Conservation (phyloP, 2,888 invertebrate species). For the Mongoloraphidia duomilia region DNA sequence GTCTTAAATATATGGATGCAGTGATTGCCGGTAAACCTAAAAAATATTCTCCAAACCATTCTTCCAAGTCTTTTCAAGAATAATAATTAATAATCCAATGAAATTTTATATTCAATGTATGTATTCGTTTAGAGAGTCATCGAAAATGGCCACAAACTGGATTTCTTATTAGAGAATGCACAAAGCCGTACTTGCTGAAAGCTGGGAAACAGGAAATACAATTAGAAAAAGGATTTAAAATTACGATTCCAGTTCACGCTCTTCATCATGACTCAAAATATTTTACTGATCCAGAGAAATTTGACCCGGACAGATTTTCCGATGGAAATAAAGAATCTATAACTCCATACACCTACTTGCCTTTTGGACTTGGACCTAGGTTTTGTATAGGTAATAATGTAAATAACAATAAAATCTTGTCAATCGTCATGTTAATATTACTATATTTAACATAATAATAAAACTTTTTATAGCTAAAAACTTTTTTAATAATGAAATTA, state of each 20-base stretch:
- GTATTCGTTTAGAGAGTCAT: conserved; percentile 25
- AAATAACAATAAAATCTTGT: background rate
- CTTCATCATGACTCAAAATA: conserved; percentile 39
- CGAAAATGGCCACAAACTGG: conserved; percentile 33
- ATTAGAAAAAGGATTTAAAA: conserved; percentile 31
- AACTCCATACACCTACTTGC: conserved; percentile 34
- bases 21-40: conserved; percentile 31
- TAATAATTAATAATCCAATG: background rate
- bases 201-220: conserved; percentile 20
- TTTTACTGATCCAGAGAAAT: conserved; percentile 38
- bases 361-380: conserved; percentile 34
- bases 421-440: background rate
- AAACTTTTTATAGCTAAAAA: no score
- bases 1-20: conserved; percentile 26
- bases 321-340: conserved; percentile 36
- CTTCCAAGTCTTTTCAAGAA: background rate
- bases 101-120: background rate
- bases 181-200: conserved; percentile 32
- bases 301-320: conserved; percentile 39
- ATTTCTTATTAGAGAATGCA: conserved; percentile 32
- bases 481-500: no score
- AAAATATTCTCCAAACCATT: background rate
- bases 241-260: conserved; percentile 34
- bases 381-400: conserved; percentile 25
- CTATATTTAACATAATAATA: background rate